Base-by-base conservation (phyloP, 2,888 invertebrate species). In the Cephus rjabovi region DNA sequence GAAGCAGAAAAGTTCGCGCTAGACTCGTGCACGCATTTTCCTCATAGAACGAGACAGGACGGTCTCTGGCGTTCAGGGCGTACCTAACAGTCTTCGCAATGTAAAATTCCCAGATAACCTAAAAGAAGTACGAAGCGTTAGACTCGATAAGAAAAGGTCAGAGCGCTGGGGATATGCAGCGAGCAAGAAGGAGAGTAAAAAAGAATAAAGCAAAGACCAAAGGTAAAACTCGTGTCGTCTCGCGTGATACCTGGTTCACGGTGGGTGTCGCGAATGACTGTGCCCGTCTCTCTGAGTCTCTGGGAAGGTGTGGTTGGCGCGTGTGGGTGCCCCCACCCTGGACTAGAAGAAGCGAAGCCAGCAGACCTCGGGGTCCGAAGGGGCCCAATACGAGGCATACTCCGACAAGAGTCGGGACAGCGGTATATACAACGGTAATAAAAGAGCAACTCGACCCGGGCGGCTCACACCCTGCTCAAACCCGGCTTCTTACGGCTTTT, bases 201-300 rank as follows among this genome's bases (percentile, higher is more conserved):
- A 23, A 56, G 23, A 56, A 9, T 9, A 76, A 70, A 76, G 40
- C 35, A 73, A 74, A 75, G 76, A 37, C 76, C 80, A 82, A 80
- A 84, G 84, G 81, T 85, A 81, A 81, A 81, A 81, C 81, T 81
- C 80, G 82, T 82, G 83, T 84, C 83, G 84, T 81, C 82, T 80
- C 79, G 78, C 80, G 81, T 78, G 85, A 82, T 87, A 84, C 84
- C 84, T 85, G 81, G 84, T 84, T 85, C 83, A 83, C 86, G 83
- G 83, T 84, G 84, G 87, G 83, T 85, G 85, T 85, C 85, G 85
- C 86, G 86, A 85, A 86, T 86, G 83, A 87, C 86, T 84, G 84
- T 84, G 84, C 85, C 56, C 76, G 82, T 77, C 78, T 82, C 77
- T 78, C 3, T 3, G 79, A 84, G 33, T 71, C 71, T 71, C 71